Evolutionary conservation across 2,888 invertebrate genomes (phyloP).

Genomic region (Epistrophe eligans): DNA sequence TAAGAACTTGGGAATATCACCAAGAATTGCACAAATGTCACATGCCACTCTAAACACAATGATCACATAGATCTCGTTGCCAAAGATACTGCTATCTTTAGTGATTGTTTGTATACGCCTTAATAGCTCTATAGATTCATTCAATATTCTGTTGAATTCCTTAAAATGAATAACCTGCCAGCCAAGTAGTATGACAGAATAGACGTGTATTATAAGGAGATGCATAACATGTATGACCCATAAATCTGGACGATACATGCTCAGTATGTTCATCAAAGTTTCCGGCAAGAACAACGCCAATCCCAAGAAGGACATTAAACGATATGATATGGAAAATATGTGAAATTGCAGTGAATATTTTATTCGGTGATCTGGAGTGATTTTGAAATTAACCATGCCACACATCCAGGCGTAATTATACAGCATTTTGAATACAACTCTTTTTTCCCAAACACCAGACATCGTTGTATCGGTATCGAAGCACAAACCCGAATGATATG

Average conservation of each 20-base stretch:
- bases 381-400: constrained; percentile 9
- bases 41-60: neutral
- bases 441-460: neutral
- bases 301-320: neutral
- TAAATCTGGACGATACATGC: neutral
- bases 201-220: neutral
- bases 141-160: neutral
- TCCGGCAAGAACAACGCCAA: neutral
- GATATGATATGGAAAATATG: neutral
- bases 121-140: neutral
- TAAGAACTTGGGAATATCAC: constrained; percentile 15
- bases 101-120: constrained; percentile 1
- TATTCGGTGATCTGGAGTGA: neutral
- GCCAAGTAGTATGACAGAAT: neutral
- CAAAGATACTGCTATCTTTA: neutral
- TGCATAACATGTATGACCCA: neutral
- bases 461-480: neutral
- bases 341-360: constrained; percentile 1
- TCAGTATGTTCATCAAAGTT: neutral
- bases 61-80: constrained; percentile 13
- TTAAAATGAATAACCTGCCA: neutral
- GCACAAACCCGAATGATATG: neutral
- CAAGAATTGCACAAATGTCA: constrained; percentile 9
- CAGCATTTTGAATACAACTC: neutral
- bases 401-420: neutral